A percentile compares a stretch with the other conserved stretches of the same genome.
Evolutionary conservation across 1,140 invertebrate genomes (phyloP).

Genomic region (Lordiphosa collinella): DNA sequence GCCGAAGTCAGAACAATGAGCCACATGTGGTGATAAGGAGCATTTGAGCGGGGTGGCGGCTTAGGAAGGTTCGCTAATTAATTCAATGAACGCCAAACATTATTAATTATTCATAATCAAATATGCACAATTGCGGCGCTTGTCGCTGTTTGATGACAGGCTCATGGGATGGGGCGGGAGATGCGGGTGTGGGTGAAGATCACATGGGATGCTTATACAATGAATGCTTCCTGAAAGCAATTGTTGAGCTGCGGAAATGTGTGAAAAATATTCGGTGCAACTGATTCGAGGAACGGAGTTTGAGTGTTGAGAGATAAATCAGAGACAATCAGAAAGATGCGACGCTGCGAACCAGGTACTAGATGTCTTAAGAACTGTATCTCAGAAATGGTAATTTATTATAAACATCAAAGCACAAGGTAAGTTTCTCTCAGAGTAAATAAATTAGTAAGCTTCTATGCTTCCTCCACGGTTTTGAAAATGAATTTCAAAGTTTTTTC

Average conservation of each 20-base stretch:
- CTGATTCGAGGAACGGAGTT: too few species aligned
- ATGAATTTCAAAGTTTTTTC: too few species aligned
- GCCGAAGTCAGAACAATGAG: conserved; percentile 41
- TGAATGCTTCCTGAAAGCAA: conserved; percentile 9
- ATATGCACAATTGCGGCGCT: conserved; percentile 67
- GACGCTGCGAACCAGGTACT: too few species aligned
- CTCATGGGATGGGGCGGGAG: not conserved
- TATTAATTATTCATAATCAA: conserved; percentile 78
- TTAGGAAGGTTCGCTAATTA: conserved; percentile 53
- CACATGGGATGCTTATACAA: conserved; percentile 34
- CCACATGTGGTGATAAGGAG: conserved; percentile 18
- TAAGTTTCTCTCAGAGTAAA: too few species aligned
- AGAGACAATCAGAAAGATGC: too few species aligned
- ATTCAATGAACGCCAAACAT: conserved; percentile 74
- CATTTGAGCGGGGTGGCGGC: conserved; percentile 1
- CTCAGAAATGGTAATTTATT: too few species aligned
- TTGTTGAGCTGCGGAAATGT: not conserved
- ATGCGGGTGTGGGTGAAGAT: conserved; percentile 11
- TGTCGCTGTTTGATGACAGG: conserved; percentile 51
- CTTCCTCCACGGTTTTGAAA: too few species aligned
- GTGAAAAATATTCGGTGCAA: too few species aligned
- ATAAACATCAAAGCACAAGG: too few species aligned
- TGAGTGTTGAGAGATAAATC: too few species aligned
- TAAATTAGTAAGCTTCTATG: too few species aligned
- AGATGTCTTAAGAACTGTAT: too few species aligned